Evolutionary conservation across 2,797 vertebrate genomes (phyloP).

Genomic region (Sylvia borin): DNA sequence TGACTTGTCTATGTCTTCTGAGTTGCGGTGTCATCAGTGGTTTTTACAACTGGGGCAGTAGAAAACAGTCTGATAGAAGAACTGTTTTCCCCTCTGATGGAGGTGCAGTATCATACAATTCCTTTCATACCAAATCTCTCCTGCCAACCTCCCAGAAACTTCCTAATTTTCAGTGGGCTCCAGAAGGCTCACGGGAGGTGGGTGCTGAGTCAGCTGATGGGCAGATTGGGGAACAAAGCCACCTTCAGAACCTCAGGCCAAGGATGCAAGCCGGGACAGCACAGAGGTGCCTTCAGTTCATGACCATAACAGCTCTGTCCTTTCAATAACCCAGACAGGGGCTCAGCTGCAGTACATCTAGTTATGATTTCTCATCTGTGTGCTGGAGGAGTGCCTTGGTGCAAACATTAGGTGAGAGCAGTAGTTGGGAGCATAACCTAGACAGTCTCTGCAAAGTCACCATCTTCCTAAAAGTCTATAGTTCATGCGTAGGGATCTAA

Average conservation of each 20-base stretch:
- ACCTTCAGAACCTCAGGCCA: not conserved
- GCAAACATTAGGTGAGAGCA: not conserved
- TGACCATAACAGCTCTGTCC: accelerated
- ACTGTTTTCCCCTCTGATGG: not conserved
- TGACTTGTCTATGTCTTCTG: not conserved
- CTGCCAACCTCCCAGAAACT: not conserved
- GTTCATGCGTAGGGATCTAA: not conserved
- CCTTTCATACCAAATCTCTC: not conserved
- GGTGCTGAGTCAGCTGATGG: accelerated
- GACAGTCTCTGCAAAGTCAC: not conserved
- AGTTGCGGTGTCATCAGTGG: not conserved
- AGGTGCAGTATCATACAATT: not conserved
- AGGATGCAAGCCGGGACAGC: accelerated
- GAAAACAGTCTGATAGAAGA: not conserved
- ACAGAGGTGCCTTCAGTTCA: not conserved
- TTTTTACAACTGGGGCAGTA: not conserved
- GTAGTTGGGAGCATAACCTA: not conserved
- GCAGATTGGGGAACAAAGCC: not conserved
- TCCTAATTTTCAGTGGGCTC: accelerated
- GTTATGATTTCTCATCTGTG: accelerated
- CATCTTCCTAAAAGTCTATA: not conserved
- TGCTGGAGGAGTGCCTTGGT: not conserved
- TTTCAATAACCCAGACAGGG: not conserved
- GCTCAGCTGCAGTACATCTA: not conserved
- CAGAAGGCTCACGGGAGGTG: not conserved